Percentiles rank a stretch among this genome's conserved stretches.
These are phyloP conservation scores for Cantharis rufa DNA, from an alignment of 2,888 invertebrate genomes.

Conservation along the genomic window DNA sequence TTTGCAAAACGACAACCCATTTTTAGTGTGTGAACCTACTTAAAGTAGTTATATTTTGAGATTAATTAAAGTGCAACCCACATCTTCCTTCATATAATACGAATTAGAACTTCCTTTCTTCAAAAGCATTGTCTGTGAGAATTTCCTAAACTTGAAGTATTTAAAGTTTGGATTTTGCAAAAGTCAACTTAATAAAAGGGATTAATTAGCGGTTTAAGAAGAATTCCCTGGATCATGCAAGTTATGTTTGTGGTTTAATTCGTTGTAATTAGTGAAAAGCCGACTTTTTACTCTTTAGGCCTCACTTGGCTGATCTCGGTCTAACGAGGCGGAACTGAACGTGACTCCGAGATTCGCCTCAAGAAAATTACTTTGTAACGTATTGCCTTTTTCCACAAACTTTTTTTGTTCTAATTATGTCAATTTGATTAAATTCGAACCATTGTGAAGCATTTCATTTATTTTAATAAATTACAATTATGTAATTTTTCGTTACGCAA, in stretches of 20 bases:
- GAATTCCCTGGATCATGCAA: conserved; percentile 41
- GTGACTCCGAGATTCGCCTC: conserved; percentile 32
- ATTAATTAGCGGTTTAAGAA: conserved; percentile 43
- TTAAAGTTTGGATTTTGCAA: conserved; percentile 28
- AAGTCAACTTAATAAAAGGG: conserved; percentile 39
- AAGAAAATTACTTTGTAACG: conserved; percentile 33
- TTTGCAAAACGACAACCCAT: conserved; percentile 17
- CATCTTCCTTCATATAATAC: conserved; percentile 24
- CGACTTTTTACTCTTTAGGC: conserved; percentile 35
- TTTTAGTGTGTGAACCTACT: conserved; percentile 24
- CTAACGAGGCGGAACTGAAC: conserved; percentile 36
- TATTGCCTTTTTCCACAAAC: conserved; percentile 26
- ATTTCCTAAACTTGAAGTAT: conserved; percentile 28
- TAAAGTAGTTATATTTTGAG: conserved; percentile 24
- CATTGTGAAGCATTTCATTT: neutral
- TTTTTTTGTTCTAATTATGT: conserved; percentile 25
- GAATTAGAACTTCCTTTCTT: conserved; percentile 31
- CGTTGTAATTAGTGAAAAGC: conserved; percentile 37
- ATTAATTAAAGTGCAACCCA: conserved; percentile 28
- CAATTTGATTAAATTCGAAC: conserved; percentile 1
- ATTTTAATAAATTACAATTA: neutral
- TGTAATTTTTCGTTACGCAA: neutral
- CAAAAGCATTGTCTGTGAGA: conserved; percentile 28
- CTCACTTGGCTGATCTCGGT: conserved; percentile 34
- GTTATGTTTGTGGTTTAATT: conserved; percentile 40